Evolutionary conservation across 2,888 invertebrate genomes (phyloP).

Genomic region (Sphaerophoria taeniata): DNA sequence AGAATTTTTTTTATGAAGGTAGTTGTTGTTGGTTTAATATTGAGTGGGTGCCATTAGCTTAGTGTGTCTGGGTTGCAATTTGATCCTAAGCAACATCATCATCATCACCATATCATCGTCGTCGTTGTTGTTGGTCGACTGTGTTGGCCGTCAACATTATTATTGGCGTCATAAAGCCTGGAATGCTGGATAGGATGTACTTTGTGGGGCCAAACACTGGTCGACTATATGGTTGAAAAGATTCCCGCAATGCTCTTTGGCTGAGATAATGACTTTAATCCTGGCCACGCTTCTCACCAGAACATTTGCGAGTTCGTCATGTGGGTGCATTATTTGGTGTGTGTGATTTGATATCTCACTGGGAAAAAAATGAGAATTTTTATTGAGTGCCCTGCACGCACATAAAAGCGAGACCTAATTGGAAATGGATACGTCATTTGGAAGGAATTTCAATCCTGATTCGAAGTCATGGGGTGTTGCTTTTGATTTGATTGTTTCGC

Average conservation of each 20-base stretch:
- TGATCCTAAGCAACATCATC: constrained; percentile 58
- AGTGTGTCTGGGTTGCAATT: constrained; percentile 59
- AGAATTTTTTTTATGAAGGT: constrained; percentile 1
- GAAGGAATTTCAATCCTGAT: constrained; percentile 34
- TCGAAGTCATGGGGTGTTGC: constrained; percentile 13
- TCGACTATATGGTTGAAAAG: constrained; percentile 36
- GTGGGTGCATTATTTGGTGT: constrained; percentile 35
- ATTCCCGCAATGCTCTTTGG: neutral
- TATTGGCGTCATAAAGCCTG: constrained; percentile 63
- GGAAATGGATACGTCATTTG: constrained; percentile 60
- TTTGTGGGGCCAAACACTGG: constrained; percentile 38
- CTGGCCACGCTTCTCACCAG: constrained; percentile 56
- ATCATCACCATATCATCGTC: constrained; percentile 19
- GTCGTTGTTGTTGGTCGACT: neutral
- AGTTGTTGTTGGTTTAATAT: constrained; percentile 33
- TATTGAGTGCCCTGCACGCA: neutral
- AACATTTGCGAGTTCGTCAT: neutral
- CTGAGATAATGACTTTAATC: constrained; percentile 61
- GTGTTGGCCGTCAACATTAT: constrained; percentile 28
- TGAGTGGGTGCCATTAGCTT: constrained; percentile 64
- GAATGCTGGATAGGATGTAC: constrained; percentile 34
- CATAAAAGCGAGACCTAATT: constrained; percentile 46
- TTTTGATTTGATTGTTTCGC: constrained; percentile 21
- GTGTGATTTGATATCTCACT: constrained; percentile 56
- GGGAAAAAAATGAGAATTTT: neutral